Base-by-base conservation (phyloP, 2,113 vertebrate genomes). In the Chaetops frenatus region DNA sequence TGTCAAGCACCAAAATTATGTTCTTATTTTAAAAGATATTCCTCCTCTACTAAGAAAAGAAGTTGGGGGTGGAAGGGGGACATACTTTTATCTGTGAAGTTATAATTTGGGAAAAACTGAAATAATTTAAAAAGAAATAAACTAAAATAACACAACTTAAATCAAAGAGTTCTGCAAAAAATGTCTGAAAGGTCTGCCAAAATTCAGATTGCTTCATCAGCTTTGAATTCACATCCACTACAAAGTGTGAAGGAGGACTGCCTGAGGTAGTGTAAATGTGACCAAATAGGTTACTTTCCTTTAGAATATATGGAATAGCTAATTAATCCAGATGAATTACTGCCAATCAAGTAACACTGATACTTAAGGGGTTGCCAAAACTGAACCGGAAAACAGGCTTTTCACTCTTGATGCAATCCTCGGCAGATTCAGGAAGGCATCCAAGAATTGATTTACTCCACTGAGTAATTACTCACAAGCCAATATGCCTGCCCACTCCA, bases 31-130 rank as follows among this genome's bases (percentile, higher is more conserved):
- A 81, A 85, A 65, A 65, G 3, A 33, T 15, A 25, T 38, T 73
- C 21, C 35, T 79, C 36, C 36, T 69, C 20, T 72, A 74, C 4
- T 8, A 11, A 5, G 38, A 14, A 21, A 44, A 54, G 56, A 65
- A 2, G 1, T 25, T 9, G 8, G 2, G 4, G 2, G 5, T 9
- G 5, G 5, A 2, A 3, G 3, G 6, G 10, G 5, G 4, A 2
- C 8, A 62, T 38, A 35, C 12, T 48, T 95, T 82, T 76, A 74
- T 13, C 38, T 85, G 22, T 33, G n/a, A 89, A 90, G 38, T 57
- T 71, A 76, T 57, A 3, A 35, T 76, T 35, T n/a, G 10, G 44
- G 40, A 62, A 90, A 92, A 92, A 36, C 1, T 1, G 9, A 79
- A 73, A 11, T 11, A n/a, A 16, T 33, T n/a, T 70, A 44, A 31